Evolutionary conservation across 2,888 invertebrate species (phyloP).

Genomic region (Plebejus argus): DNA sequence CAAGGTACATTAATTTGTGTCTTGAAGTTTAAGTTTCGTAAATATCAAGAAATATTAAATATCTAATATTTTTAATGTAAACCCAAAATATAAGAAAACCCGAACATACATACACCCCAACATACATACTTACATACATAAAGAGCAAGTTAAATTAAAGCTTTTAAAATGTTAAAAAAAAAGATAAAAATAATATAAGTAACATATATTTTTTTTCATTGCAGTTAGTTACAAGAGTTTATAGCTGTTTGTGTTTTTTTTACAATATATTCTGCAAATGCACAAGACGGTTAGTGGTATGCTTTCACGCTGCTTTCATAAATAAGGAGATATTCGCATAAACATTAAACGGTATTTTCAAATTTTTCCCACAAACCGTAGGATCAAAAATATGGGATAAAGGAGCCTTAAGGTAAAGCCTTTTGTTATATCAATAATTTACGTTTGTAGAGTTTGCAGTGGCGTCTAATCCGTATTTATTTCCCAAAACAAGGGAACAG

Average conservation of each 20-base stretch:
- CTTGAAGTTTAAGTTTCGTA: not conserved
- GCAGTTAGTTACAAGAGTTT: too few species aligned
- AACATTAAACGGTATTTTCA: not conserved
- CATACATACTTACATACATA: too few species aligned
- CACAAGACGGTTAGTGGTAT: too few species aligned
- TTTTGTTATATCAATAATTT: conserved; percentile 59
- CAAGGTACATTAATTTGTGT: not conserved
- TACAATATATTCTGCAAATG: not conserved
- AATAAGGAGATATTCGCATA: not conserved
- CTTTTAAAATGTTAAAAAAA: too few species aligned
- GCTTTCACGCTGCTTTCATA: not conserved
- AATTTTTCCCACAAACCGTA: not conserved
- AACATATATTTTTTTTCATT: too few species aligned
- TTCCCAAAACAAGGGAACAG: conserved; percentile 74
- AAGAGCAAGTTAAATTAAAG: too few species aligned
- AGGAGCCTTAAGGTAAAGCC: conserved; percentile 34
- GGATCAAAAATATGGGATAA: conserved; percentile 35
- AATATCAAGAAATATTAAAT: too few species aligned
- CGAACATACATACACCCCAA: too few species aligned
- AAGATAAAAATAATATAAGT: too few species aligned
- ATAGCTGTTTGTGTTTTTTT: too few species aligned
- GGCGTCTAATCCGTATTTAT: conserved; percentile 69
- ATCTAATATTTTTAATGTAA: too few species aligned
- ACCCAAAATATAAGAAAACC: too few species aligned
- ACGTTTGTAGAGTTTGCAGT: conserved; percentile 53